Evolutionary conservation across 2,888 invertebrate species (phyloP), one percentile per base, ranked within the genome.

Genomic region (Nemoura dubitans): DNA sequence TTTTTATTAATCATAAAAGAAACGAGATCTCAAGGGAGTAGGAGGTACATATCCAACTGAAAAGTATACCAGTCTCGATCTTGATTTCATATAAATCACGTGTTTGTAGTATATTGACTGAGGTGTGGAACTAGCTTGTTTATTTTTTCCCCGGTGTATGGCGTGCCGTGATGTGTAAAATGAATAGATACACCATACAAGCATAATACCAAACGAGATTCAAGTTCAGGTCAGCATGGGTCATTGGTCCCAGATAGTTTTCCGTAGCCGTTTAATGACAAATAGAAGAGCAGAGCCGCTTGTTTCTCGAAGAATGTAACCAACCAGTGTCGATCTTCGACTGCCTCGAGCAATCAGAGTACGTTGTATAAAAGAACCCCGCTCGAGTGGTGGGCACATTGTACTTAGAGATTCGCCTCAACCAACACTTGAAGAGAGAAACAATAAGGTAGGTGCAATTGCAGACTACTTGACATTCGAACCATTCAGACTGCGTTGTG

Each of bases 111-210:
- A 36, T 36, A 10, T 36, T 36, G 36, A 36, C 36, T 36, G 10
- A 36, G 36, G 36, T 36, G 36, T 36, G 21, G 59, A 59, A 59
- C 59, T 59, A 21, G 59, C 21, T 21, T 59, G 59, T 59, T 59
- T 59, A 2, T 59, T 59, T 59, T 10, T 59, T 59, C 59, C 59
- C 59, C 59, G 59, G 14, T 59, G 16, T 14, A 21, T 14, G 21
- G 21, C 36, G 77, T 77, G 77, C 27, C 29, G 29, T 29, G 81
- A 81, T 81, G 81, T 81, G 81, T 81, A 30, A 81, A 84, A 59
- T 84, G 76, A 84, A 84, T 27, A 83, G 83, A 42, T 83, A 83
- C 42, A 83, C 83, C 83, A 83, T 83, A 43, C 42, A 83, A 83
- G 83, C 28, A 28, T 81, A 28, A 29, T n/a, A 30, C 81, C 30